Conservation (phyloP, 2,888 invertebrate species). For the Morpho deidamia region DNA sequence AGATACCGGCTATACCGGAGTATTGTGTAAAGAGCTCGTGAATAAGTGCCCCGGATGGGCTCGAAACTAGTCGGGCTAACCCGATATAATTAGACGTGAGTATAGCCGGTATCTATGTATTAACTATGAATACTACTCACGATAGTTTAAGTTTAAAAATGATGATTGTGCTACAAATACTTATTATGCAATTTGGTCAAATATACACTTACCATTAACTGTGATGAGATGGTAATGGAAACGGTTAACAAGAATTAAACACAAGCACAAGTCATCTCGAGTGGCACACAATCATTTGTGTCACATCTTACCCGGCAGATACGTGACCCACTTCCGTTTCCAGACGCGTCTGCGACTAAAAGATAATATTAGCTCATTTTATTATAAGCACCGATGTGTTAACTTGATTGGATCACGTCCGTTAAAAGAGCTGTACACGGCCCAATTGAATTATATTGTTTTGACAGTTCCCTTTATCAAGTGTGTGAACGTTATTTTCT, state of each 20-base stretch:
- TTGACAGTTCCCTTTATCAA: not conserved
- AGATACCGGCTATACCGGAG: too few relatives aligned
- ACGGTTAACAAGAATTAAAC: not conserved
- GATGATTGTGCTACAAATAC: too few relatives aligned
- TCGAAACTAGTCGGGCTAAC: too few relatives aligned
- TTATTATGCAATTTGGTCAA: too few relatives aligned
- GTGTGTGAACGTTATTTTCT: not conserved
- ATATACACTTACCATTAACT: too few relatives aligned
- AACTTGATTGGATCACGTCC: constrained; percentile 22
- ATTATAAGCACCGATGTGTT: constrained; percentile 10
- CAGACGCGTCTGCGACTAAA: constrained; percentile 22
- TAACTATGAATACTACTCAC: too few relatives aligned
- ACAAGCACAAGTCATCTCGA: not conserved
- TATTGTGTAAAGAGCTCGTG: too few relatives aligned
- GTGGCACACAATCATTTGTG: constrained; percentile 12
- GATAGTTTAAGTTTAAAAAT: too few relatives aligned
- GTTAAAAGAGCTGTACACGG: not conserved
- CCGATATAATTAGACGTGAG: too few relatives aligned
- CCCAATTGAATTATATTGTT: not conserved
- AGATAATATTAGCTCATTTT: constrained; percentile 21
- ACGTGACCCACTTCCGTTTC: constrained; percentile 24
- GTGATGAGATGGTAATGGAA: too few relatives aligned
- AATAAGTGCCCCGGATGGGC: too few relatives aligned
- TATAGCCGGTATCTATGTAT: too few relatives aligned
- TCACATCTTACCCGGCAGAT: constrained; percentile 11